Percentiles rank a stretch among this genome's conserved stretches.
Evolutionary conservation across 1,140 invertebrate genomes (phyloP).

Genomic region (Heliconius hermathena): DNA sequence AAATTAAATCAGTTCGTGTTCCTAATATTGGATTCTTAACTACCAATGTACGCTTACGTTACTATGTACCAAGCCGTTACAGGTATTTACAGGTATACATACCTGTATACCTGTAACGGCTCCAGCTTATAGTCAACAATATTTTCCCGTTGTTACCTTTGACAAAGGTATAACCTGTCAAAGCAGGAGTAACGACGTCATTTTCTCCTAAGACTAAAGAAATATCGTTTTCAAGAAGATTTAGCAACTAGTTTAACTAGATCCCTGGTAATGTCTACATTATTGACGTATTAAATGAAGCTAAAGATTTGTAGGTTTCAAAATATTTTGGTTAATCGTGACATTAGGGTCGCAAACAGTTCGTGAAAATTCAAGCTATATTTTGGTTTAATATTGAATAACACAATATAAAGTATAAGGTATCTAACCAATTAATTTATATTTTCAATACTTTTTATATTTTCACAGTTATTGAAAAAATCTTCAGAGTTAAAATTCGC

Average conservation of each 20-base stretch:
- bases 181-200: slow-evolving; percentile 60
- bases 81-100: no score
- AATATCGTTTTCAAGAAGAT: slow-evolving; percentile 68
- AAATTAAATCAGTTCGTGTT: neutral
- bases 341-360: slow-evolving; percentile 26
- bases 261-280: slow-evolving; percentile 42
- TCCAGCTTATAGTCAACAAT: slow-evolving; percentile 37
- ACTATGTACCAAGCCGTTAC: neutral
- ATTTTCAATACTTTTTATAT: no score
- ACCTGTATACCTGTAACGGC: neutral
- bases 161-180: slow-evolving; percentile 66
- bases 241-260: slow-evolving; percentile 44
- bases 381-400: no score
- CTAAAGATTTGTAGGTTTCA: slow-evolving; percentile 33
- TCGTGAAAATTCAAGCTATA: no score
- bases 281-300: slow-evolving; percentile 20
- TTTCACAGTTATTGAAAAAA: no score
- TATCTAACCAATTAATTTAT: no score
- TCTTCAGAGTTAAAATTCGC: no score
- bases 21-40: neutral
- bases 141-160: slow-evolving; percentile 54
- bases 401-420: no score
- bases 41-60: neutral
- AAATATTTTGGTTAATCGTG: slow-evolving; percentile 50
- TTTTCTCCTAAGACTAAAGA: slow-evolving; percentile 50